phyloP scores from a whole-genome alignment of 1,140 invertebrate genomes.

The Panonychus citri region DNA sequence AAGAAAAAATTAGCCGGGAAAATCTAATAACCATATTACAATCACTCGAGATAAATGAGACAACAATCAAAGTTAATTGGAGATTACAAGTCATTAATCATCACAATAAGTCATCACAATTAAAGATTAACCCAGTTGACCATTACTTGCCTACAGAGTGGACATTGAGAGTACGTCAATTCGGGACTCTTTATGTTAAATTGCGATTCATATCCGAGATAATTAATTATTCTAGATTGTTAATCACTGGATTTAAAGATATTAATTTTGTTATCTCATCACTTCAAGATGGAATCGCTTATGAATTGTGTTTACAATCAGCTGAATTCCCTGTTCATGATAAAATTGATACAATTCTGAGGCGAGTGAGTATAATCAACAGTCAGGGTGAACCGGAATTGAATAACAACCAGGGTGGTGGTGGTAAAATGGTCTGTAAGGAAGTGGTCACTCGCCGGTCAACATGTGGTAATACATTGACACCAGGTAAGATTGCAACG shows the following conservation, averaged over 20 bases:
- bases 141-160: not conserved
- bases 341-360: not conserved
- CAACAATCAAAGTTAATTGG: no score
- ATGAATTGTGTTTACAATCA: not conserved
- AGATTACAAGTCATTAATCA: no score
- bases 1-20: no score
- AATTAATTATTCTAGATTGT: not conserved
- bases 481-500: not conserved
- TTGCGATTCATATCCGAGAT: not conserved
- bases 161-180: not conserved
- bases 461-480: not conserved
- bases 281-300: conserved; percentile 1
- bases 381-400: no score
- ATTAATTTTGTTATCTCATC: not conserved
- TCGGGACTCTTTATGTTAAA: conserved; percentile 2
- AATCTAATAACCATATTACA: no score
- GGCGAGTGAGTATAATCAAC: not conserved
- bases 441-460: not conserved
- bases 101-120: no score
- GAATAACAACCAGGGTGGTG: no score
- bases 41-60: no score
- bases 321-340: not conserved
- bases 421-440: not conserved
- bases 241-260: not conserved
- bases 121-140: no score